Evolutionary conservation across 2,113 vertebrate genomes (phyloP).

Genomic region (Zosterops hypoxanthus): DNA sequence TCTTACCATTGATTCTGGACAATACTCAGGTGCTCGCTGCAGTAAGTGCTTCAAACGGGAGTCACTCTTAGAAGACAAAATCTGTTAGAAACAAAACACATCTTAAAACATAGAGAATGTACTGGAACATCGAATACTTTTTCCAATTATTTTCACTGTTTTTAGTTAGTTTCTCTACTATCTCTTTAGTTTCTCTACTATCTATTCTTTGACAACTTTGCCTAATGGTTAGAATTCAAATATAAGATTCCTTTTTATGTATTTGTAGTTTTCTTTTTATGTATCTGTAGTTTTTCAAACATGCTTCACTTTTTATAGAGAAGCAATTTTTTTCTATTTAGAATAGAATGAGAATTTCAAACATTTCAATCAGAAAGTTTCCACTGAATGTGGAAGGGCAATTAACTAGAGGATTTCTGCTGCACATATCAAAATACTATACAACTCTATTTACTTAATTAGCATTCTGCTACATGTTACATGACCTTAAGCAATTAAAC

Average conservation of each 20-base stretch:
- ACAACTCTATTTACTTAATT: neutral
- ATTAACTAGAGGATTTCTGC: neutral
- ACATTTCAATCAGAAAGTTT: neutral
- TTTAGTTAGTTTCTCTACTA: neutral
- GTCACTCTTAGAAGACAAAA: slow-evolving; percentile 94
- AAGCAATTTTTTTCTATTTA: neutral
- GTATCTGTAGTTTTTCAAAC: neutral
- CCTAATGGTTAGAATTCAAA: neutral
- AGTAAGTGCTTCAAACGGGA: slow-evolving; percentile 92
- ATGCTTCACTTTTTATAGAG: neutral
- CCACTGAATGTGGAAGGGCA: neutral
- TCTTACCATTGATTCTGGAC: slow-evolving; percentile 88
- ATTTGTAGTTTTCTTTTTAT: neutral
- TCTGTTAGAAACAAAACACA: slow-evolving; percentile 74
- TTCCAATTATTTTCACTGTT: neutral
- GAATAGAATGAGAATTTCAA: neutral
- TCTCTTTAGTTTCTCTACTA: neutral
- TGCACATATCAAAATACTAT: neutral
- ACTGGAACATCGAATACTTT: neutral
- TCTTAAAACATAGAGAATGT: neutral
- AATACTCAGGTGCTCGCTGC: slow-evolving; percentile 92
- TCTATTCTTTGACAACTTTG: neutral
- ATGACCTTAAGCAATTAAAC: neutral
- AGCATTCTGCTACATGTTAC: neutral
- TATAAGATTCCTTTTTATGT: neutral